These are phyloP conservation scores for Gnathonemus longibarbis DNA, from an alignment of 2,113 vertebrate genomes.

Conservation along the genomic window DNA sequence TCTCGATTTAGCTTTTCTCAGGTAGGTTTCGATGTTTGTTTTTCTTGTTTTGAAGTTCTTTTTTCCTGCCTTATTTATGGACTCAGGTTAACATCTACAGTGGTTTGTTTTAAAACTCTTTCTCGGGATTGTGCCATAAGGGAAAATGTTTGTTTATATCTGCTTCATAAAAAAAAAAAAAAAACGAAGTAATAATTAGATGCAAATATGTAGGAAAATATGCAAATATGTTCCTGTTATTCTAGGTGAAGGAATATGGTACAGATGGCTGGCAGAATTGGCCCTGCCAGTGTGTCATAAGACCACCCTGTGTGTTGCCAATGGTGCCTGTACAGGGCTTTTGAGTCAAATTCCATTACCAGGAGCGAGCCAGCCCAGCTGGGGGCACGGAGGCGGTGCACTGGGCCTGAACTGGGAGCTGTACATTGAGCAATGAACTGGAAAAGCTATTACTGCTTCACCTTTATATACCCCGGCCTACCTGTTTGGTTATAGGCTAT, in stretches of 20 bases:
- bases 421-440: not conserved
- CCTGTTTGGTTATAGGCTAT: not conserved
- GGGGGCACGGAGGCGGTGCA: not conserved
- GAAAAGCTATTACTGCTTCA: not conserved
- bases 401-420: not conserved
- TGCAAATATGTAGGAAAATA: slow-evolving; percentile 5
- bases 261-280: not conserved
- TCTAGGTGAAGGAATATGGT: not conserved
- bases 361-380: not conserved
- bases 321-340: not conserved
- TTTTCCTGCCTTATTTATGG: not conserved
- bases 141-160: slow-evolving; percentile 8
- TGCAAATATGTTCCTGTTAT: slow-evolving; percentile 3
- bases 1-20: not conserved
- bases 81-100: not conserved
- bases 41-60: not conserved
- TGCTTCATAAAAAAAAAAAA: not conserved
- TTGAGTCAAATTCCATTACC: slow-evolving; percentile 9
- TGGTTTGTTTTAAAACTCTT: not conserved
- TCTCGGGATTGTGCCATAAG: not conserved
- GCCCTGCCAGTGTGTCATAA: not conserved
- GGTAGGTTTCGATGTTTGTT: not conserved
- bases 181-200: not conserved
- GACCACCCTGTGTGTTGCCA: not conserved
- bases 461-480: not conserved